Evolutionary conservation across 2,113 vertebrate species (phyloP).

Genomic region (Engystomops pustulosus): DNA sequence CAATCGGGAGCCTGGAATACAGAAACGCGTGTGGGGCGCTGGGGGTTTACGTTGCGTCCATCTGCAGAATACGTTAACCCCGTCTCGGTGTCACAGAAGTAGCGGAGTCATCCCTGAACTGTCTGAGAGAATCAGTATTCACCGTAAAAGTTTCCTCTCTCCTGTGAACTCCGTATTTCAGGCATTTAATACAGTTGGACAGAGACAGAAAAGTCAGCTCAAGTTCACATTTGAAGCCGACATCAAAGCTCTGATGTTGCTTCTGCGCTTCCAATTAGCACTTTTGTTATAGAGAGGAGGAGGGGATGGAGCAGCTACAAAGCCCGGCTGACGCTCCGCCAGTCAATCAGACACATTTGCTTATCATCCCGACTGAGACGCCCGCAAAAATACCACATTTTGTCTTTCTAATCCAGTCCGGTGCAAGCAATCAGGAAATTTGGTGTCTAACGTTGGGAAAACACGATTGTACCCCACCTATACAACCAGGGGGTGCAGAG

Average conservation of each 20-base stretch:
- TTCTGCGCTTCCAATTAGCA: conserved; percentile 62
- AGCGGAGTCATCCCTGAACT: neutral
- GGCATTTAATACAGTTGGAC: conserved; percentile 32
- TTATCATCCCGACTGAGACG: conserved; percentile 31
- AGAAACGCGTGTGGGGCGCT: neutral
- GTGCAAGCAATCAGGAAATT: no score
- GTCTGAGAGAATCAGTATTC: conserved; percentile 7
- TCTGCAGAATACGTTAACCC: neutral
- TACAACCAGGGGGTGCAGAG: no score
- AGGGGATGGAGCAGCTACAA: conserved; percentile 32
- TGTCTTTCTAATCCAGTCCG: no score
- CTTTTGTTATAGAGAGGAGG: conserved; percentile 53
- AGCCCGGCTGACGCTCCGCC: conserved; percentile 25
- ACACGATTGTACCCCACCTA: no score
- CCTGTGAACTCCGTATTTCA: conserved; percentile 22
- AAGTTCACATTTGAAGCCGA: conserved; percentile 54
- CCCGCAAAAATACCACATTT: conserved; percentile 19
- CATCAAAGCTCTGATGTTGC: conserved; percentile 62
- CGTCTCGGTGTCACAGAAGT: neutral
- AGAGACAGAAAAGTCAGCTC: conserved; percentile 59
- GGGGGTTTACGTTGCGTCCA: neutral
- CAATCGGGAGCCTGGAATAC: neutral
- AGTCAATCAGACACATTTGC: conserved; percentile 44
- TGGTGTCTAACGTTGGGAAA: no score
- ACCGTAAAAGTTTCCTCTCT: conserved; percentile 16